Base-by-base conservation (phyloP, 2,888 invertebrate species). In the Leptinotarsa tumamoca region DNA sequence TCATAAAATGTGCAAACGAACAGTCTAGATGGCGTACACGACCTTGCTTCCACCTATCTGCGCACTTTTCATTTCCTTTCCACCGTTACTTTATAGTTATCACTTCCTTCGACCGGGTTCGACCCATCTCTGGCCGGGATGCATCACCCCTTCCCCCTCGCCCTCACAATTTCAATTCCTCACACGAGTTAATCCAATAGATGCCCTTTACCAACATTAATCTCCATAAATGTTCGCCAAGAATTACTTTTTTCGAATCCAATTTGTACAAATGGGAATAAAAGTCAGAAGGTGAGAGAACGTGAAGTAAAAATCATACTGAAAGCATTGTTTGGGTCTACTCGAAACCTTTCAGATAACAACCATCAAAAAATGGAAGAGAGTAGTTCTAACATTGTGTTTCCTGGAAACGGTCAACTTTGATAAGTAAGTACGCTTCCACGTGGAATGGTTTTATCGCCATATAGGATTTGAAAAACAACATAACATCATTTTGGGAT, bases 81-180 rank as follows among this genome's bases (percentile, higher is more conserved):
- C 83, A 82, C 85, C 86, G 85, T 86, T 87, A 85, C 86, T 86
- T 87, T 88, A 87, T 86, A 85, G 87, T 87, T 87, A 87, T 87
- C 86, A 85, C 86, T 86, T 86, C 86, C 86, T 86, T 83, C 84
- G 81, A 81, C 54, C 54, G 54, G 54, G 54, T 17, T 43, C 54
- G 18, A 58, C 81, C 84, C 80, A 78, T 79, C 72, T 72, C 78
- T 66, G 51, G 83, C 84, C 70, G 50, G 70, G 77, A 77, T 73
- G 74, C 78, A 69, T 74, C 56, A 69, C 68, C 69, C 75, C 74
- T 78, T 73, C 68, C 61, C 74, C 2, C 56, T 33, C 67, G 33
- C 68, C 67, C 68, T 67, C 68, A 27, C 72, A 73, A 78, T 80
- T 80, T 71, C 80, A 77, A 80, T 79, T 79, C 79, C 79, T 78